phyloP scores from a whole-genome alignment of 1,140 invertebrate genomes.

The Saccostrea cuccullata region DNA sequence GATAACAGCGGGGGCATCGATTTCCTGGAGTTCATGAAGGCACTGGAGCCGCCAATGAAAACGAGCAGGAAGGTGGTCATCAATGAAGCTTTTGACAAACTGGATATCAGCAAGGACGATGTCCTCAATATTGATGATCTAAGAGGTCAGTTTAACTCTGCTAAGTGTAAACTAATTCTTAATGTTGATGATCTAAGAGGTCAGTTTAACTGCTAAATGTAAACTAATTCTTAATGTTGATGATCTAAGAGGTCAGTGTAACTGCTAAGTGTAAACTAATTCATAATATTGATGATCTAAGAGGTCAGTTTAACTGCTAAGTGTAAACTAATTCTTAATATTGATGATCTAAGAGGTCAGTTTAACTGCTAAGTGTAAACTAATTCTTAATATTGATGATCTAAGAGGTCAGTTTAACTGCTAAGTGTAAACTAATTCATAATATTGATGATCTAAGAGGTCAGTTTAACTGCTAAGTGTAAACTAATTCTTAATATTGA shows the following conservation, averaged over 20 bases:
- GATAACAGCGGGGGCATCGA: conserved; percentile 63
- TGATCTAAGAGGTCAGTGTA: conserved; percentile 84
- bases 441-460: conserved; percentile 89
- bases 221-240: conserved; percentile 90
- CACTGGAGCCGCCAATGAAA: conserved; percentile 86
- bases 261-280: no score
- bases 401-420: conserved; percentile 80
- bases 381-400: conserved; percentile 91
- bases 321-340: conserved; percentile 85
- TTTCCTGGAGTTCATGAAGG: conserved; percentile 65
- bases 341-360: conserved; percentile 87
- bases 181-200: conserved; percentile 89
- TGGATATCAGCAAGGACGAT: conserved; percentile 91
- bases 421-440: no score
- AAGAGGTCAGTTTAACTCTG: conserved; percentile 76
- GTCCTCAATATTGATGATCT: conserved; percentile 90
- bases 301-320: conserved; percentile 73
- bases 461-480: background rate
- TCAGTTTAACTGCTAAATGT: background rate
- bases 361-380: background rate
- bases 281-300: conserved; percentile 90
- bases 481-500: conserved; percentile 90
- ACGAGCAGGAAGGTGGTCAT: conserved; percentile 86
- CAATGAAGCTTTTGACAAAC: conserved; percentile 89
- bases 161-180: no score